Evolutionary conservation across 1,140 invertebrate genomes (phyloP), one percentile per base, ranked within the genome.

Genomic region (Drosophila pseudoobscura): DNA sequence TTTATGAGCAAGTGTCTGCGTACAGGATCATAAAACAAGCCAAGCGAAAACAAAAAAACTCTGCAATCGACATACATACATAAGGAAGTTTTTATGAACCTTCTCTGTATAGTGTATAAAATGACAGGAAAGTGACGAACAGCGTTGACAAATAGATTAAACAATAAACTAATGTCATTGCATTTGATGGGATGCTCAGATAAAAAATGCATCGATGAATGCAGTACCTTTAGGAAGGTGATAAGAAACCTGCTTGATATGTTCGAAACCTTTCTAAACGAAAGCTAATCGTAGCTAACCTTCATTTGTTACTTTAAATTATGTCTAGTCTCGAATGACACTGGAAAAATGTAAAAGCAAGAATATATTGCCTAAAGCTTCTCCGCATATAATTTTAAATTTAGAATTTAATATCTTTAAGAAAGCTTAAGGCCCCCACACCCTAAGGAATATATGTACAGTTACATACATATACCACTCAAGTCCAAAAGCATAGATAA

Each of bases 11-110:
- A 17, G 20, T 60, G 22, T 17, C 17, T 46, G 31, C 51, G 49
- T 56, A 45, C 20, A 24, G 43, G 20, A 79, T 77, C 75, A 77
- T 80, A 80, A 85, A 84, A 85, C 22, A 60, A 69, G 56, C 44
- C 62, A 64, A 64, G 75, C 74, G 66, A 52, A 46, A 72, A 11
- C 22, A 13, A 26, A 11, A 69, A 78, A 57, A 11, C 6, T 45
- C 29, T 56, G 17, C 57, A 43, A 43, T 60, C 41, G 26, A 39
- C 35, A 39, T 4, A 47, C 20, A 52, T 39, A 39, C 56, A 52
- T 45, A 61, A 52, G 41, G 50, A 61, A 46, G 17, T 59, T 53
- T 66, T 53, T 53, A 83, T 78, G 56, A 55, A 54, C 59, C 58
- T 71, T 39, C 24, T 11, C 20, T 41, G 39, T 11, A 46, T 55